Conservation (phyloP, 2,888 invertebrate genomes). For the Abscondita cerata region DNA sequence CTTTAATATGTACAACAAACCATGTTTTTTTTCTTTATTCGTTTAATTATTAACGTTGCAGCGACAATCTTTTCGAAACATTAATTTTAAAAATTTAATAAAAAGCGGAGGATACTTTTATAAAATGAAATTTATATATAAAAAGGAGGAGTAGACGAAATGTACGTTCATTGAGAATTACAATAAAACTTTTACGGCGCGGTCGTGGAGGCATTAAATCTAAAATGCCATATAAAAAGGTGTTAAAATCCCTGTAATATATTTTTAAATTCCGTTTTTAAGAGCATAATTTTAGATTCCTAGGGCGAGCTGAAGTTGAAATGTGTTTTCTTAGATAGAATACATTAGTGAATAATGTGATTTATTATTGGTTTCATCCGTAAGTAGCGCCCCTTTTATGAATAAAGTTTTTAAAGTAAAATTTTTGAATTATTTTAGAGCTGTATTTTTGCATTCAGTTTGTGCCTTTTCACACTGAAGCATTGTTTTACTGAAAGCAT, state of each 20-base stretch:
- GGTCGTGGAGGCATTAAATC: constrained; percentile 29
- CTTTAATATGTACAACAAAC: constrained; percentile 5
- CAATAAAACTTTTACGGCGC: constrained; percentile 32
- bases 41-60: neutral
- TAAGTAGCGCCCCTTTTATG: constrained; percentile 22
- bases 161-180: constrained; percentile 18
- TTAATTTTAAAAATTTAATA: constrained; percentile 9
- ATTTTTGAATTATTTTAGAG: no score
- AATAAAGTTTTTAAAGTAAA: constrained; percentile 25
- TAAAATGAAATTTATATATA: constrained; percentile 7
- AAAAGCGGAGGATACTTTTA: neutral
- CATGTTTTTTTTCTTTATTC: neutral
- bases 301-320: constrained; percentile 24
- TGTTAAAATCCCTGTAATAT: constrained; percentile 35
- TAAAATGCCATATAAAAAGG: constrained; percentile 35
- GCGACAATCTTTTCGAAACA: neutral
- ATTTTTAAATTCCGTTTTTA: constrained; percentile 26
- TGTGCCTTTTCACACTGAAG: no score
- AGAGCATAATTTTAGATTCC: constrained; percentile 26
- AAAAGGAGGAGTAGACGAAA: neutral
- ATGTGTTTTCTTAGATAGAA: constrained; percentile 29
- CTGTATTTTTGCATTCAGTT: no score
- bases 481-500: no score
- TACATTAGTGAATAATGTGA: constrained; percentile 27
- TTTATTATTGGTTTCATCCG: constrained; percentile 19